Percentiles rank a stretch among this genome's conserved stretches.
These are phyloP conservation scores for Branchipolynoe longqiensis DNA, from an alignment of 2,888 invertebrate genomes.

Conservation along the genomic window DNA sequence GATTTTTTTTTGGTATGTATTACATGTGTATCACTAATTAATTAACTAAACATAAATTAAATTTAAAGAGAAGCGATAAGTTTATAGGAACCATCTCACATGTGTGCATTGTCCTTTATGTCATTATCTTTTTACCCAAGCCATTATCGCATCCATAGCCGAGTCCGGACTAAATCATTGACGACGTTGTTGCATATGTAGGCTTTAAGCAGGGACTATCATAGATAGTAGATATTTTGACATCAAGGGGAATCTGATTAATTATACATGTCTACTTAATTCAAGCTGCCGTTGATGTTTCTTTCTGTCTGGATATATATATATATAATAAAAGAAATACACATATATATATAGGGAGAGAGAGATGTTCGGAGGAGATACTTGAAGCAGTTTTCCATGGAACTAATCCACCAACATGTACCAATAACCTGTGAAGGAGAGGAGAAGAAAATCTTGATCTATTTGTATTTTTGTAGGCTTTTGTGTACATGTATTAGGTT, in stretches of 20 bases:
- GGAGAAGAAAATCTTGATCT: conserved; percentile 43
- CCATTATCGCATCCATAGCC: too few relatives aligned
- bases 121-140: too few relatives aligned
- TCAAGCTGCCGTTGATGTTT: conserved; percentile 11
- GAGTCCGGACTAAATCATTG: too few relatives aligned
- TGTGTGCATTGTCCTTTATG: too few relatives aligned
- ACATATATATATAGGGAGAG: too few relatives aligned
- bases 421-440: conserved; percentile 31
- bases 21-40: too few relatives aligned
- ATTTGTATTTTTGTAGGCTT: conserved; percentile 57
- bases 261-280: too few relatives aligned
- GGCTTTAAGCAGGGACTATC: conserved; percentile 26
- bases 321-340: conserved; percentile 4
- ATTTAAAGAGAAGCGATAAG: too few relatives aligned
- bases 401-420: conserved; percentile 44
- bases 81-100: too few relatives aligned
- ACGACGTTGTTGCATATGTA: conserved; percentile 11
- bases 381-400: conserved; percentile 16
- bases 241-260: conserved; percentile 37
- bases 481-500: conserved; percentile 56
- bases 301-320: conserved; percentile 23
- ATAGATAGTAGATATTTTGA: conserved; percentile 1
- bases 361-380: too few relatives aligned
- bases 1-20: too few relatives aligned
- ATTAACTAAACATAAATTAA: too few relatives aligned